phyloP scores from a whole-genome alignment of 2,113 vertebrate genomes.

The Toxotes jaculatrix region DNA sequence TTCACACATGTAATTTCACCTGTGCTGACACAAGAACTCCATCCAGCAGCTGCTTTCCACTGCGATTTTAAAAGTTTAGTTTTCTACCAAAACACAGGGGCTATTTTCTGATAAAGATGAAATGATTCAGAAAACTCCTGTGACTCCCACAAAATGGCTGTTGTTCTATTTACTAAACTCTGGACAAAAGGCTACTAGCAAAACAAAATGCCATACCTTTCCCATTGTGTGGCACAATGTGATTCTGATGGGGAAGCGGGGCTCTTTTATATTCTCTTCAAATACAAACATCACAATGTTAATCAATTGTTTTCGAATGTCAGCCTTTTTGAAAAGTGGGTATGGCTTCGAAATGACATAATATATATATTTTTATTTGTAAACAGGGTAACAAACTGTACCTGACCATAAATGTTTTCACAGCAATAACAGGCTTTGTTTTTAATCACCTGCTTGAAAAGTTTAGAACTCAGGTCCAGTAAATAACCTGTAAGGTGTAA shows the following conservation, averaged over 20 bases:
- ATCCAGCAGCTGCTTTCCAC: neutral
- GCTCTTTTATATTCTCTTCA: constrained; percentile 56
- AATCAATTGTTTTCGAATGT: constrained; percentile 60
- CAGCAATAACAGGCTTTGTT: too few relatives aligned
- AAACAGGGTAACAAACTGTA: neutral
- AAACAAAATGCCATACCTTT: constrained; percentile 48
- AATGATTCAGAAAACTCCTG: constrained; percentile 12
- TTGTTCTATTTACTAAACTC: constrained; percentile 9
- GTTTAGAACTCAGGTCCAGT: too few relatives aligned
- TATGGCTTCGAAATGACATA: constrained; percentile 26
- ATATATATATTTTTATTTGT: neutral
- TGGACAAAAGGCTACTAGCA: constrained; percentile 21
- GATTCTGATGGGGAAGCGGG: constrained; percentile 1
- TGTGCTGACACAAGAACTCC: neutral
- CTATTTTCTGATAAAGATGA: neutral
- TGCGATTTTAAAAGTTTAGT: neutral
- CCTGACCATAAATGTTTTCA: too few relatives aligned
- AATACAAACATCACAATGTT: constrained; percentile 31
- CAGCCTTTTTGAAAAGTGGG: constrained; percentile 64
- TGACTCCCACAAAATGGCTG: neutral
- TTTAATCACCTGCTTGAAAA: neutral
- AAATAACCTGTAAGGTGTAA: too few relatives aligned
- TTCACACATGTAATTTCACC: neutral
- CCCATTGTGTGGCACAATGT: constrained; percentile 58
- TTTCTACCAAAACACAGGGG: neutral